These are phyloP conservation scores for Eulemur rufifrons DNA, from an alignment of 2,113 vertebrate genomes.

Conservation along the genomic window DNA sequence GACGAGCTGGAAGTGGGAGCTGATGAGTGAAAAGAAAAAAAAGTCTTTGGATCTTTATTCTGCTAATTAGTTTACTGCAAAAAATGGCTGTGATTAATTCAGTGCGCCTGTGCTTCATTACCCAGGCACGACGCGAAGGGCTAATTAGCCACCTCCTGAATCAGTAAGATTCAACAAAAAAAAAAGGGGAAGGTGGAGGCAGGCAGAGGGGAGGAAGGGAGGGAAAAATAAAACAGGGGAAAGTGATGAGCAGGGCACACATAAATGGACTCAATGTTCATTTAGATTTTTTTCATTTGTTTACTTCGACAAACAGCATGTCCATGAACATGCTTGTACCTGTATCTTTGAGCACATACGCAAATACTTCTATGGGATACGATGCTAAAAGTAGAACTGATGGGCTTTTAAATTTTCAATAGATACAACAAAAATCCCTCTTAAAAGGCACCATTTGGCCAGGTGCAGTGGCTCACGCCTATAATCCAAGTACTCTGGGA, in stretches of 20 bases:
- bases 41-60: slow-evolving; percentile 99
- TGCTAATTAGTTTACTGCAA: slow-evolving; percentile 99
- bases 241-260: slow-evolving; percentile 86
- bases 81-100: slow-evolving; percentile 99
- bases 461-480: too few relatives aligned
- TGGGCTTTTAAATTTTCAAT: too few relatives aligned
- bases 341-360: too few relatives aligned
- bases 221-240: slow-evolving; percentile 83
- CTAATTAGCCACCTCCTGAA: slow-evolving; percentile 99
- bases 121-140: slow-evolving; percentile 99
- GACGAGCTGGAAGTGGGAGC: slow-evolving; percentile 90
- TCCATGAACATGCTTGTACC: too few relatives aligned
- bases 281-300: too few relatives aligned
- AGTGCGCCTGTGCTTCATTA: slow-evolving; percentile 99
- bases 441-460: too few relatives aligned
- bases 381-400: background rate
- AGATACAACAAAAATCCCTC: too few relatives aligned
- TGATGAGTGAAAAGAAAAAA: slow-evolving; percentile 98
- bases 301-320: too few relatives aligned
- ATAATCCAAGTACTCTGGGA: too few relatives aligned
- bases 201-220: slow-evolving; percentile 86
- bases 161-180: slow-evolving; percentile 99
- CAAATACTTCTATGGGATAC: too few relatives aligned
- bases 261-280: too few relatives aligned
- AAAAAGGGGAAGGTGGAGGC: slow-evolving; percentile 87